Conservation (phyloP, 30 jellyfish, hydroid and myxozoan species). For the Sanderia malayensis region DNA sequence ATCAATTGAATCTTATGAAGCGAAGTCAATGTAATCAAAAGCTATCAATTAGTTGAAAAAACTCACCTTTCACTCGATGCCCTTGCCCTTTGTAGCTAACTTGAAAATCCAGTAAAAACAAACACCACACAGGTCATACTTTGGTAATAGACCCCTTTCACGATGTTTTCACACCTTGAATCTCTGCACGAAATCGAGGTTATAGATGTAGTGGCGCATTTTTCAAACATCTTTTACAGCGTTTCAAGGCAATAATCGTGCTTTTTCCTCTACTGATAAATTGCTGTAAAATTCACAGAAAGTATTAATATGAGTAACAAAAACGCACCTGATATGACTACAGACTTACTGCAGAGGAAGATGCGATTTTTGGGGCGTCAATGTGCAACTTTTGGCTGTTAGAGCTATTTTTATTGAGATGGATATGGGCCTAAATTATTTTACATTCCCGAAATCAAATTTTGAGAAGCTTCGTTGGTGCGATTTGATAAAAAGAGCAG, state of each 20-base stretch:
- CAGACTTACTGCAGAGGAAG: background rate
- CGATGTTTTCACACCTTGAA: background rate
- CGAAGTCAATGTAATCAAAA: background rate
- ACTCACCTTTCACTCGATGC: background rate
- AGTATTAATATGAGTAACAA: background rate
- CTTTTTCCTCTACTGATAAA: background rate
- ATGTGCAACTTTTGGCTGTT: background rate
- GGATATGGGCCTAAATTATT: too few relatives aligned
- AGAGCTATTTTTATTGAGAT: too few relatives aligned
- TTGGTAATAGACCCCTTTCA: conserved; percentile 1
- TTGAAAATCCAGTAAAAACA: background rate
- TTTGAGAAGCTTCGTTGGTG: background rate
- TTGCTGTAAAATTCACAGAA: too few relatives aligned
- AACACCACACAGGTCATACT: background rate
- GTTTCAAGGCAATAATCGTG: background rate
- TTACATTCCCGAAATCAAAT: background rate
- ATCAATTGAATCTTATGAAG: background rate
- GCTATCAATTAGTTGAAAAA: background rate
- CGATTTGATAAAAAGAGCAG: background rate
- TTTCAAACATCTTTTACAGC: background rate
- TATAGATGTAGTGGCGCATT: background rate
- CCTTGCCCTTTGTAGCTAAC: background rate
- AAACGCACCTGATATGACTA: background rate
- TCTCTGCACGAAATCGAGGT: background rate
- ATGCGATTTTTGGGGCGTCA: background rate